Conservation (phyloP, 2,797 vertebrate genomes). For the Anomalospiza imberbis region DNA sequence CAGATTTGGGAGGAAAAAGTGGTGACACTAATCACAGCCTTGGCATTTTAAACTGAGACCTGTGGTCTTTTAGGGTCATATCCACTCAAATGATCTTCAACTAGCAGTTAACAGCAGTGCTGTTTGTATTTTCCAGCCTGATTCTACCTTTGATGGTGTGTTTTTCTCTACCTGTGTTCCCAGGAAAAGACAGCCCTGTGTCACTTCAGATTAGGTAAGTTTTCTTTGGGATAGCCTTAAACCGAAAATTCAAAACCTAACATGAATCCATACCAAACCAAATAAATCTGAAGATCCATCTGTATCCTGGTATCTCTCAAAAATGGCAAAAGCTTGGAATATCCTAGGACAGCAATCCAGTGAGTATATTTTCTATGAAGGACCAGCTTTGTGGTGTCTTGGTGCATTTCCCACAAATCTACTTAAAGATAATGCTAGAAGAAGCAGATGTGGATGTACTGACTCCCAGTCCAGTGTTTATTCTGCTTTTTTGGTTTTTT, state of each 20-base stretch:
- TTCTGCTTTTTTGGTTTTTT: background rate
- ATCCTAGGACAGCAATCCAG: background rate
- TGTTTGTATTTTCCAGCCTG: background rate
- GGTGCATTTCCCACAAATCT: background rate
- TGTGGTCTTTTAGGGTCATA: background rate
- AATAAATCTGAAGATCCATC: background rate
- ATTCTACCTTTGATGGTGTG: background rate
- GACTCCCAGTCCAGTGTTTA: background rate
- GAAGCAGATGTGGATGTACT: background rate
- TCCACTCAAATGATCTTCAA: background rate
- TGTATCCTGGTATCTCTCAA: background rate
- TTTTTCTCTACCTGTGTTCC: background rate
- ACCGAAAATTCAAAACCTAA: background rate
- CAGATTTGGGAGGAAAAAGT: background rate
- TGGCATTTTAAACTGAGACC: background rate
- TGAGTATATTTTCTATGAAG: background rate
- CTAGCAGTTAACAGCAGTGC: background rate
- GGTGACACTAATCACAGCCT: background rate
- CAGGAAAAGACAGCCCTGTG: background rate
- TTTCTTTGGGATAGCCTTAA: background rate
- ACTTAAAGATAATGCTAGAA: background rate
- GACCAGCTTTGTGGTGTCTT: background rate
- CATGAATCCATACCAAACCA: background rate
- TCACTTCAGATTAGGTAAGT: background rate
- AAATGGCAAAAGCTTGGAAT: background rate